Percentiles rank a stretch among this genome's conserved stretches.
Evolutionary conservation across 2,888 invertebrate genomes (phyloP).

Genomic region (Drosophila fulvimacula): DNA sequence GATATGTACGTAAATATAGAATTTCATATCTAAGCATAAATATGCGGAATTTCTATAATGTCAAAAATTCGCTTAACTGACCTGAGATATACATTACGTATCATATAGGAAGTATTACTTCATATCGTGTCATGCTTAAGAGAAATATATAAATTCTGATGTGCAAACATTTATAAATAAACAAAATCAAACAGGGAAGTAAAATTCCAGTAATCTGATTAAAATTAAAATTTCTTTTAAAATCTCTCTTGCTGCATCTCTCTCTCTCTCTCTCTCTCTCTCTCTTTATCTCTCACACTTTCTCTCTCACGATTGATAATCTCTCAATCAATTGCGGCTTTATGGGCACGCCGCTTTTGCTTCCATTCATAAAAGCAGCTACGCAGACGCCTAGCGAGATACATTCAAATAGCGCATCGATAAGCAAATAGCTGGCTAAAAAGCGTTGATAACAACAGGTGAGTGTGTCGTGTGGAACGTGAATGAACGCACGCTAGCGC

Average conservation of each 20-base stretch:
- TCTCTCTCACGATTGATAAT: not conserved
- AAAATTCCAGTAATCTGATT: not conserved
- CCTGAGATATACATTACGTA: not conserved
- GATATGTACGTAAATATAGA: no score
- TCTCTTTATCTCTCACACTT: not conserved
- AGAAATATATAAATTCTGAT: not conserved
- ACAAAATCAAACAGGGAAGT: conserved; percentile 27
- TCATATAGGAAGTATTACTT: not conserved
- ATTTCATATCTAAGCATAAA: not conserved
- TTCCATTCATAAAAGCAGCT: conserved; percentile 60
- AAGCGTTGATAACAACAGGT: conserved; percentile 49
- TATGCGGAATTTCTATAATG: not conserved
- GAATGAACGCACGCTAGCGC: conserved; percentile 69
- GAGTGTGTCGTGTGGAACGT: conserved; percentile 51
- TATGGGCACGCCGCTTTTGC: conserved; percentile 48
- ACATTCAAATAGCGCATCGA: conserved; percentile 49
- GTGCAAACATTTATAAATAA: not conserved
- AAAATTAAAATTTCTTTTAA: conserved; percentile 4
- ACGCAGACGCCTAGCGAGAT: conserved; percentile 26
- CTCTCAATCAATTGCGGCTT: conserved; percentile 6
- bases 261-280: not conserved
- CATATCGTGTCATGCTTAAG: not conserved
- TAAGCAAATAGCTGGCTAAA: conserved; percentile 25
- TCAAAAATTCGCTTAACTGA: not conserved
- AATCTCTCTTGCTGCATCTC: no score